Percentiles rank a stretch among this genome's conserved stretches.
Evolutionary conservation across 2,113 vertebrate species (phyloP).

Genomic region (Galeopterus variegatus): DNA sequence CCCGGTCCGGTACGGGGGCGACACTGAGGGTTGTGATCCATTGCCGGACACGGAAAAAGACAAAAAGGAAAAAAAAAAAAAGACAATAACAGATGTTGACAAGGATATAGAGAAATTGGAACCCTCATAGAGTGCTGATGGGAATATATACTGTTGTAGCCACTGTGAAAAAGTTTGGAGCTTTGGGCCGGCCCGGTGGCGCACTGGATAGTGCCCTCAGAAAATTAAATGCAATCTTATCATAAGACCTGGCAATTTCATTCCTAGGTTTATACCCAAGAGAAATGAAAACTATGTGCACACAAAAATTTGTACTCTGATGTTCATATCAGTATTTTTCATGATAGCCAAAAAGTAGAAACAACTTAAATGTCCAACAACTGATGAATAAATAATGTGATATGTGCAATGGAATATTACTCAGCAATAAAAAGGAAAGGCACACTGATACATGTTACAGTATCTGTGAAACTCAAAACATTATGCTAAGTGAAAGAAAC

Average conservation of each 20-base stretch:
- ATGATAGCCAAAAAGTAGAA: background rate
- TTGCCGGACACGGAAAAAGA: too few species aligned
- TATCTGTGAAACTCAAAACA: background rate
- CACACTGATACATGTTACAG: background rate
- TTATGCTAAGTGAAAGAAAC: background rate
- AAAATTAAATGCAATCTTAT: background rate
- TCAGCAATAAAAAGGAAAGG: background rate
- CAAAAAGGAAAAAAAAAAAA: too few species aligned
- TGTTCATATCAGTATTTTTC: background rate
- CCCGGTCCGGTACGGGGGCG: too few species aligned
- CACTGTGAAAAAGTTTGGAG: background rate
- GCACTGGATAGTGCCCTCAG: too few species aligned
- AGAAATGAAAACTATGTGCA: background rate
- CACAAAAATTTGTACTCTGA: background rate
- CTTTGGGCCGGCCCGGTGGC: too few species aligned
- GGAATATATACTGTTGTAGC: background rate
- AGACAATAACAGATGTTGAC: background rate
- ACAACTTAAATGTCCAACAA: background rate
- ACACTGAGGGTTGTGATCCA: too few species aligned
- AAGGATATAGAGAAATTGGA: background rate
- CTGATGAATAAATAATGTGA: background rate
- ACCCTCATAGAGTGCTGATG: background rate
- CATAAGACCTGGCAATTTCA: background rate
- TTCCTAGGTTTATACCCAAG: background rate
- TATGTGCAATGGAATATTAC: background rate